Evolutionary conservation across 2,797 vertebrate species (phyloP), one percentile per base, ranked within the genome.

Genomic region (Hippopotamyrus pictus): DNA sequence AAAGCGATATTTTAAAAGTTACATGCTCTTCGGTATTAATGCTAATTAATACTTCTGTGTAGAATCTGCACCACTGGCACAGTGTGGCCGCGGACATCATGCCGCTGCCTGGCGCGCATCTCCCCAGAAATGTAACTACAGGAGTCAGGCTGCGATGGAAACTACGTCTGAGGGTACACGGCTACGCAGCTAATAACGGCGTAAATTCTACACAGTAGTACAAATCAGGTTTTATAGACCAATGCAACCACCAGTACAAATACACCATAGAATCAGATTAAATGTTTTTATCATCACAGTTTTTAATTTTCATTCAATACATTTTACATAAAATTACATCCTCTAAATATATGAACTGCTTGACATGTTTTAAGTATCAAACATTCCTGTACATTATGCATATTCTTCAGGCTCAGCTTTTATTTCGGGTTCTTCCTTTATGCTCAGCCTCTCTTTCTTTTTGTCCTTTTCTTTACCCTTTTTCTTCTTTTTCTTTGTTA

Each of bases 401-500:
- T 0, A 1, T 90, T 94, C 93, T 11, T 89, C 0, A 0, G 92
- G 92, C 90, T 93, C 93, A 33, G 0, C 6, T 91, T 94, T 95
- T 51, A 94, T 90, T 0, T 88, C 37, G 0, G 90, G 65, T 0
- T 37, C 88, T 33, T 93, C 92, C 88, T 94, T 93, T 3, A 88
- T 22, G 1, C 0, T 87, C 62, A 92, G 88, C 2, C 76, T 82
- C 7, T 33, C 22, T 0, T 87, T 90, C 92, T 6, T 91, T 88
- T 53, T 87, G 73, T 91, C 93, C 25, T 94, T 92, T 37, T 33
- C 88, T 12, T 82, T 88, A 88, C 93, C 92, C n/a, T 94, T 92
- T 89, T 92, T 94, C 92, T 93, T 91, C 89, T 91, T 93, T 91
- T 91, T 95, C 90, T 91, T 95, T 90, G 93, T 92, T 82, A 88